phyloP scores from a whole-genome alignment of 2,113 vertebrate genomes.

The Thalassoma bifasciatum region DNA sequence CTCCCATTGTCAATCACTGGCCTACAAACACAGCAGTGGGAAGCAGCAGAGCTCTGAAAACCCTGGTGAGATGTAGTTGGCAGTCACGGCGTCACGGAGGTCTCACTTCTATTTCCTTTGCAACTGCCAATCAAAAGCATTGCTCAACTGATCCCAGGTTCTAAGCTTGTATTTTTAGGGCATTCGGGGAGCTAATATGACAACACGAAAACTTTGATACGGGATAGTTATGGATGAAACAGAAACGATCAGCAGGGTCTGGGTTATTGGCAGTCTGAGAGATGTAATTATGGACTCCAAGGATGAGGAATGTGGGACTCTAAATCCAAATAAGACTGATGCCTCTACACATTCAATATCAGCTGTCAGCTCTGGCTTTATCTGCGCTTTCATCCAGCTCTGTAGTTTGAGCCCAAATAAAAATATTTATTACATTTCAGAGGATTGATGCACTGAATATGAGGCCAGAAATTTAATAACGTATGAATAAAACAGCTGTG shows the following conservation, averaged over 20 bases:
- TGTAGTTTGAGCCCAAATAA: not conserved
- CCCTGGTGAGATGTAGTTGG: conserved; percentile 17
- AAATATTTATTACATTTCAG: conserved; percentile 6
- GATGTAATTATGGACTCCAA: conserved; percentile 26
- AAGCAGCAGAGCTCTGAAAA: conserved; percentile 12
- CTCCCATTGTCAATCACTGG: conserved; percentile 4
- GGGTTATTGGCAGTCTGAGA: conserved; percentile 17
- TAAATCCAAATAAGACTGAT: conserved; percentile 12
- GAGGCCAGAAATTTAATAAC: not conserved
- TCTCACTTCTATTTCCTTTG: conserved; percentile 14
- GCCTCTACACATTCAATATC: not conserved
- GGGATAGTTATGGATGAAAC: conserved; percentile 25
- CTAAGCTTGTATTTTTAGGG: conserved; percentile 23
- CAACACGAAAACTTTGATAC: conserved; percentile 43
- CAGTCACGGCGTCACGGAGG: conserved; percentile 18
- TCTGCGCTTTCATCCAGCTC: not conserved
- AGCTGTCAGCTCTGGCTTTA: not conserved
- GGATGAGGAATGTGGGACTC: conserved; percentile 9
- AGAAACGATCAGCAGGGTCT: conserved; percentile 8
- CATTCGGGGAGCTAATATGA: conserved; percentile 40
- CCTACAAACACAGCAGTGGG: conserved; percentile 17
- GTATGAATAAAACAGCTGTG: not conserved
- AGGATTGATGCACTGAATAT: not conserved
- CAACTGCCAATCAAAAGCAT: conserved; percentile 31
- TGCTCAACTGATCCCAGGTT: conserved; percentile 7